Evolutionary conservation across 2,888 invertebrate genomes (phyloP).

Genomic region (Mesochorus sp.): DNA sequence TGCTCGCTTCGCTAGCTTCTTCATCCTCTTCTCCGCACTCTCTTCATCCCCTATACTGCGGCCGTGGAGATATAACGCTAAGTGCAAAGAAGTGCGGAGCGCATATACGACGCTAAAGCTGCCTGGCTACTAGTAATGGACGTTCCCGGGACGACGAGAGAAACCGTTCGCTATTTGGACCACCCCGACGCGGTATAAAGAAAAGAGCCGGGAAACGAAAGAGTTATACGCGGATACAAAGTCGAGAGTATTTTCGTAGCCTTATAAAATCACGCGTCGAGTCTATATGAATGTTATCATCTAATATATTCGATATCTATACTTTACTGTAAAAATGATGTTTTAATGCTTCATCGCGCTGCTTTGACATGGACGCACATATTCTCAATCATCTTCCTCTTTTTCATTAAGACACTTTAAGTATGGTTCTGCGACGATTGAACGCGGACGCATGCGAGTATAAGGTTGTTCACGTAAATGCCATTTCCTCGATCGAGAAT

Average conservation of each 20-base stretch:
- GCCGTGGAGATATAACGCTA: constrained; percentile 56
- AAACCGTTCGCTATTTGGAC: constrained; percentile 31
- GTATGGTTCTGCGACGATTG: no score
- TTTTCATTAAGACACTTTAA: no score
- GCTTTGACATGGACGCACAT: no score
- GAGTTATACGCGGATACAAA: no score
- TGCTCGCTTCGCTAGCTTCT: constrained; percentile 56
- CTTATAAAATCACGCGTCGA: no score
- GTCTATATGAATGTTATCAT: no score
- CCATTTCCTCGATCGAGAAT: constrained; percentile 64
- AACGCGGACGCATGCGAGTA: constrained; percentile 8
- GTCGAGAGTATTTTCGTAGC: no score
- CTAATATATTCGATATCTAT: no score
- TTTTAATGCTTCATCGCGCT: no score
- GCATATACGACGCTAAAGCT: constrained; percentile 48
- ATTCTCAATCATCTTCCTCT: no score
- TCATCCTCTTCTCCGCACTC: constrained; percentile 19
- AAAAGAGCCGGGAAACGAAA: background rate
- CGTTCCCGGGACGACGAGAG: constrained; percentile 52
- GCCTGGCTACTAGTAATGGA: constrained; percentile 56
- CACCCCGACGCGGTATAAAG: constrained; percentile 16
- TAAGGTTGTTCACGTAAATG: constrained; percentile 57
- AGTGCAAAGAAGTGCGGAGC: constrained; percentile 60
- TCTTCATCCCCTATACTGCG: no score
- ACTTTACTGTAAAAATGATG: no score